Percentiles rank a stretch among this genome's conserved stretches.
These are phyloP conservation scores for Augochlora pura DNA, from an alignment of 1,140 invertebrate species.

Conservation along the genomic window DNA sequence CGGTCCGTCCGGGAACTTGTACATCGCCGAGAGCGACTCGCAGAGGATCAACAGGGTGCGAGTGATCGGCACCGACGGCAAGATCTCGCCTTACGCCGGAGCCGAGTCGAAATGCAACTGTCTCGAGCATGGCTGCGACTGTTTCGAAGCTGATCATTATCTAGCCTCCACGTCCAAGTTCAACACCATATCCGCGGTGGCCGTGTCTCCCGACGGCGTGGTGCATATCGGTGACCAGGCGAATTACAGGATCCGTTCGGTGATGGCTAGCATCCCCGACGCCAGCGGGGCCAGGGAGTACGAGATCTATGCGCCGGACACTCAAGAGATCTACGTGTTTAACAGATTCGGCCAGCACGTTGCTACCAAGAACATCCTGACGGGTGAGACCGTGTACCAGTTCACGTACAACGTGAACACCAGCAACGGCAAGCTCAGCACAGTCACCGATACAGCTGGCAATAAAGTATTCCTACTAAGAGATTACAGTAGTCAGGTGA, in stretches of 20 bases:
- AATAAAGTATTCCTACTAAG: constrained; percentile 95
- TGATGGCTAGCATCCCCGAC: constrained; percentile 94
- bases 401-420: constrained; percentile 98
- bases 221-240: constrained; percentile 97
- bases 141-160: constrained; percentile 94
- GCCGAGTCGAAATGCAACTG: constrained; percentile 98
- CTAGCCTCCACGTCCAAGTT: constrained; percentile 95
- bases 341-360: constrained; percentile 97
- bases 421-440: constrained; percentile 95
- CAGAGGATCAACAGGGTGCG: constrained; percentile 96
- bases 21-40: constrained; percentile 96
- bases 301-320: constrained; percentile 96
- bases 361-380: constrained; percentile 94
- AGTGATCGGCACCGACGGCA: constrained; percentile 94
- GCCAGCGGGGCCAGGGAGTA: constrained; percentile 92
- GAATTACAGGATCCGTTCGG: constrained; percentile 93
- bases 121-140: constrained; percentile 92
- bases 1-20: constrained; percentile 95
- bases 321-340: constrained; percentile 97
- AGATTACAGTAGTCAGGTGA: constrained; percentile 93
- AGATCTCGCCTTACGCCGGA: constrained; percentile 94
- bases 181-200: constrained; percentile 95
- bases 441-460: constrained; percentile 94
- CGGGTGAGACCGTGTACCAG: constrained; percentile 93
- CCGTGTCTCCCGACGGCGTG: constrained; percentile 95